A percentile compares a stretch with the other conserved stretches of the same genome.
Conservation (phyloP, 2,888 invertebrate genomes). For the Gari tellinella region DNA sequence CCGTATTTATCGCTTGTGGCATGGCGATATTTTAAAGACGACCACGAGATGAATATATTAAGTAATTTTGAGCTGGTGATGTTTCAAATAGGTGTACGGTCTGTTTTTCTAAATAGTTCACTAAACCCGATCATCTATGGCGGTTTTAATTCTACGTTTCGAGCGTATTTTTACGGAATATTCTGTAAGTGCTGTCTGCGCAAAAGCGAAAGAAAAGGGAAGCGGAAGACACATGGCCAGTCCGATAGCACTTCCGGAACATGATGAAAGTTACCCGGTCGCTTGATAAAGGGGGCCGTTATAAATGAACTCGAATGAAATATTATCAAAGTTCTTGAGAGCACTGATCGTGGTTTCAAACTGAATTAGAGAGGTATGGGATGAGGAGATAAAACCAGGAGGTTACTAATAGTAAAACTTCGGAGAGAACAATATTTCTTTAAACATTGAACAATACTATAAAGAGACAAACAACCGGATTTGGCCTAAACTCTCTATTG, state of each 20-base stretch:
- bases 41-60: constrained; percentile 52
- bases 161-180: constrained; percentile 48
- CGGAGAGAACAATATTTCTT: too few relatives aligned
- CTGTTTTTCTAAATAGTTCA: constrained; percentile 60
- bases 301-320: too few relatives aligned
- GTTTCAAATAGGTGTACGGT: constrained; percentile 60
- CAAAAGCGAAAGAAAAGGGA: background rate
- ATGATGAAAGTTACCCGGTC: too few relatives aligned
- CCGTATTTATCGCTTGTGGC: constrained; percentile 59
- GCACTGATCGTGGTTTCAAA: too few relatives aligned
- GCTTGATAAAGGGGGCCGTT: too few relatives aligned
- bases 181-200: constrained; percentile 31
- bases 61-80: constrained; percentile 48
- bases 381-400: too few relatives aligned
- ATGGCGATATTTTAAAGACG: constrained; percentile 54
- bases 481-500: too few relatives aligned
- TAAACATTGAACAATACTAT: too few relatives aligned
- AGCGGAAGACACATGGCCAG: constrained; percentile 15
- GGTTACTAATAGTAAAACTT: too few relatives aligned
- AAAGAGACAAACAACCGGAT: too few relatives aligned
- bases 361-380: too few relatives aligned
- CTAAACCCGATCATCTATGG: constrained; percentile 65
- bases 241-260: constrained; percentile 27
- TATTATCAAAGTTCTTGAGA: too few relatives aligned
- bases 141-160: constrained; percentile 63